Conservation (phyloP, 2,797 vertebrate species). For the Halcyon smyrnensis region DNA sequence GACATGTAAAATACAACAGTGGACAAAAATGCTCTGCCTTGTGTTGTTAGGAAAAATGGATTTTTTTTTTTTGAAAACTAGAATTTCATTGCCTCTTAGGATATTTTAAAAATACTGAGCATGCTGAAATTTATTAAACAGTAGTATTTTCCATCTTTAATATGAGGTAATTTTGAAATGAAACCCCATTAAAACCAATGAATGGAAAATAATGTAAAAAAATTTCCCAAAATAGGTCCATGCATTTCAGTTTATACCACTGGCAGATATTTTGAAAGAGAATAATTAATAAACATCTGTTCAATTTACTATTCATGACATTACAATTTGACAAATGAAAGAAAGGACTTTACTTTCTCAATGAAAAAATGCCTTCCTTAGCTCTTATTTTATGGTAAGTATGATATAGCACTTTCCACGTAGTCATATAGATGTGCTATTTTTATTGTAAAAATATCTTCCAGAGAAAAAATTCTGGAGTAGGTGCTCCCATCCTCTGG, state of each 20-base stretch:
- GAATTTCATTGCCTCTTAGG: not conserved
- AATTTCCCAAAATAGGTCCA: constrained; percentile 78
- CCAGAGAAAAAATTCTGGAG: not conserved
- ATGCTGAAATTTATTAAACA: not conserved
- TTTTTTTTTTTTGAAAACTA: not conserved
- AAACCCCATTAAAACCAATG: not conserved
- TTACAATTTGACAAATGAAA: not conserved
- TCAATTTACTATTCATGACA: constrained; percentile 23
- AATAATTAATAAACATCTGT: constrained; percentile 88
- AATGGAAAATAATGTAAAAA: constrained; percentile 48
- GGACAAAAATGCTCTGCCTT: rapidly evolving
- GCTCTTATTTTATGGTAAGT: not conserved
- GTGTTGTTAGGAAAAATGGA: rapidly evolving
- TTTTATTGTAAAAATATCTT: not conserved
- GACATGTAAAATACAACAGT: not conserved
- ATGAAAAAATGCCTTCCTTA: not conserved
- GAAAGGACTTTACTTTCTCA: not conserved
- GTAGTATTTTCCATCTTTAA: not conserved
- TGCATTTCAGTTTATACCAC: constrained; percentile 86
- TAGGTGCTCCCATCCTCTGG: not conserved
- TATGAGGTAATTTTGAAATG: not conserved
- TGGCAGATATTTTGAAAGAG: constrained; percentile 84
- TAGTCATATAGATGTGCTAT: not conserved
- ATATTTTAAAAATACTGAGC: not conserved
- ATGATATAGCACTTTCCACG: not conserved